Evolutionary conservation across 92 coral and sea anemone species (phyloP).

Genomic region (Ricordea florida): DNA sequence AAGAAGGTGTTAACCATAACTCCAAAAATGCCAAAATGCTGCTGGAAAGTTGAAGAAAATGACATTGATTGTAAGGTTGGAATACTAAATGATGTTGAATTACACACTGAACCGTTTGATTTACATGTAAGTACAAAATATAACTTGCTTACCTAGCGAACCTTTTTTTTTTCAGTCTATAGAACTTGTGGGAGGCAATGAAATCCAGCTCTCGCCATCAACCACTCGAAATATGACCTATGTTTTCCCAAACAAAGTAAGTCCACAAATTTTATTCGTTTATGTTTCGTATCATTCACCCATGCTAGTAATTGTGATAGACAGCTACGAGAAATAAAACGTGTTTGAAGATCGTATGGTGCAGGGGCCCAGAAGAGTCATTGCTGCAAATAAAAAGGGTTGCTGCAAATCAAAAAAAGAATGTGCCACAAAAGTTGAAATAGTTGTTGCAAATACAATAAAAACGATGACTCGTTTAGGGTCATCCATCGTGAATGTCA

Average conservation of each 20-base stretch:
- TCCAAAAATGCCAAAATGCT: slow-evolving; percentile 69
- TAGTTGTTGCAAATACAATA: too few relatives aligned
- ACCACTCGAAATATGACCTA: slow-evolving; percentile 73
- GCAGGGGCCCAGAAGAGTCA: too few relatives aligned
- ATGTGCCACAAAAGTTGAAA: too few relatives aligned
- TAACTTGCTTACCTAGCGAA: too few relatives aligned
- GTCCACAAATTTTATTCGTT: background rate
- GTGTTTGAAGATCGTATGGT: too few relatives aligned
- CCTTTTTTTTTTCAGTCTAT: slow-evolving; percentile 64
- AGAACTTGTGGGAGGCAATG: slow-evolving; percentile 93
- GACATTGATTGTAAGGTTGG: slow-evolving; percentile 70
- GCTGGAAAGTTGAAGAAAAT: slow-evolving; percentile 73
- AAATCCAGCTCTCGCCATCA: slow-evolving; percentile 56
- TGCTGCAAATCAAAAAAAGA: too few relatives aligned
- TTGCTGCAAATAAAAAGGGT: too few relatives aligned
- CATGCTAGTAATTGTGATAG: background rate
- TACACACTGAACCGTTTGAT: background rate
- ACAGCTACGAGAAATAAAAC: too few relatives aligned
- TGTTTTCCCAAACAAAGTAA: slow-evolving; percentile 90
- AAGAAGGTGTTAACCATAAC: slow-evolving; percentile 40
- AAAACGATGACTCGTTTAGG: too few relatives aligned
- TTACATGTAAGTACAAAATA: background rate
- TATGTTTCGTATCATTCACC: background rate
- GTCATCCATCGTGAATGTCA: too few relatives aligned
- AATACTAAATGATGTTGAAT: background rate